A percentile compares a stretch with the other conserved stretches of the same genome.
Conservation (phyloP, 2,888 invertebrate species). For the Muschampia plurimacula region DNA sequence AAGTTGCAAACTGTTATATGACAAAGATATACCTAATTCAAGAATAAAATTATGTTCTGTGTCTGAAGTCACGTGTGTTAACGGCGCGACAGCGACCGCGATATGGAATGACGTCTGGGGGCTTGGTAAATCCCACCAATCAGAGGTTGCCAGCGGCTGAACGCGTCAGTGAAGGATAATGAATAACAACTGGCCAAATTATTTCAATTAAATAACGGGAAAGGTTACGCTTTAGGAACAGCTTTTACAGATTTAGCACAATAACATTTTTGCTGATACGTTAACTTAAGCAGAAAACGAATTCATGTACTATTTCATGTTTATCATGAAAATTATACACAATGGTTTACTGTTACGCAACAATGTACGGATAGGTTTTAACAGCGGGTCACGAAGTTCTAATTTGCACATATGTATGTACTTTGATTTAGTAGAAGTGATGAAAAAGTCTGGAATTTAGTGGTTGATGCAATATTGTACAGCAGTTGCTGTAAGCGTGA, state of each 20-base stretch:
- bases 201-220: constrained; percentile 25
- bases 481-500: constrained; percentile 28
- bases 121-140: constrained; percentile 67
- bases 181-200: constrained; percentile 32
- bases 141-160: constrained; percentile 50
- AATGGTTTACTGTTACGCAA: no score
- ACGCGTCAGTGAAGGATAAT: constrained; percentile 53
- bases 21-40: neutral
- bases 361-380: no score
- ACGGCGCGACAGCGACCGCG: constrained; percentile 44
- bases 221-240: constrained; percentile 5
- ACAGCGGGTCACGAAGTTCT: no score
- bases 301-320: no score
- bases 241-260: no score
- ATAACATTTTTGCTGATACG: no score
- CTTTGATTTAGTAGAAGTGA: neutral
- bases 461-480: constrained; percentile 35
- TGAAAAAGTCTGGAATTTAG: constrained; percentile 15
- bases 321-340: no score
- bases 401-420: no score
- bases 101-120: constrained; percentile 66
- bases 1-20: no score
- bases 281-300: no score
- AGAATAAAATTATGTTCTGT: constrained; percentile 10
- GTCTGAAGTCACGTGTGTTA: constrained; percentile 55